These are phyloP conservation scores for Ditula angustiorana DNA, from an alignment of 2,888 invertebrate genomes.

Conservation along the genomic window DNA sequence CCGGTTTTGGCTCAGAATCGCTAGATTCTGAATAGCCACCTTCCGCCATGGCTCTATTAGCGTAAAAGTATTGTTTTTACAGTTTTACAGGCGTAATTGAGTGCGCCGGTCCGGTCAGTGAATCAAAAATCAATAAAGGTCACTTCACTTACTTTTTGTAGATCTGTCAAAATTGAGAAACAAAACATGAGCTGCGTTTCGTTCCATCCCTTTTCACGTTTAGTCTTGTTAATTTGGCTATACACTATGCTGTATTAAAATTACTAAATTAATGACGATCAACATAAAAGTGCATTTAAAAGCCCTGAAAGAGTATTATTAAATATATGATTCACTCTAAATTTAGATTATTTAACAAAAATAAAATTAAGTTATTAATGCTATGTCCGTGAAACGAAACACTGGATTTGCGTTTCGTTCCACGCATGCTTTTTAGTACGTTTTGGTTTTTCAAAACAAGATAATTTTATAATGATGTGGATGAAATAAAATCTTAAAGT, in stretches of 20 bases:
- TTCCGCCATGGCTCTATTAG: conserved; percentile 2
- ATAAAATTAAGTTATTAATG: background rate
- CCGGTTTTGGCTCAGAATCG: conserved; percentile 21
- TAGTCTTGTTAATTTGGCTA: background rate
- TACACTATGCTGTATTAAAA: too few species aligned
- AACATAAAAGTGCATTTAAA: too few species aligned
- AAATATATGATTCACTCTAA: too few species aligned
- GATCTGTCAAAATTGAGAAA: conserved; percentile 20
- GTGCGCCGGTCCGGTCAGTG: conserved; percentile 11
- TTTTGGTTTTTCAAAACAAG: background rate
- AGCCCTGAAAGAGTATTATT: too few species aligned
- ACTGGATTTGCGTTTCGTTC: conserved; percentile 9
- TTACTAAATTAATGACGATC: too few species aligned
- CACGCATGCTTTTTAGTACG: background rate
- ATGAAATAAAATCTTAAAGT: conserved; percentile 10
- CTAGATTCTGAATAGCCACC: background rate
- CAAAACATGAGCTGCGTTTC: conserved; percentile 45
- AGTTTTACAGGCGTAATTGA: background rate
- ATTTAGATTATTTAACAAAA: background rate
- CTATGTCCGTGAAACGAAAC: conserved; percentile 17
- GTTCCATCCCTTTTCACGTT: conserved; percentile 37
- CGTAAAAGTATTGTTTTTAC: conserved; percentile 1
- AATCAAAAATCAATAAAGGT: conserved; percentile 22
- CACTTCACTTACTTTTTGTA: background rate
- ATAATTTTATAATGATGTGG: conserved; percentile 9